A percentile compares a stretch with the other conserved stretches of the same genome.
These are phyloP conservation scores for Euschistus heros DNA, from an alignment of 1,140 invertebrate species.

Conservation along the genomic window DNA sequence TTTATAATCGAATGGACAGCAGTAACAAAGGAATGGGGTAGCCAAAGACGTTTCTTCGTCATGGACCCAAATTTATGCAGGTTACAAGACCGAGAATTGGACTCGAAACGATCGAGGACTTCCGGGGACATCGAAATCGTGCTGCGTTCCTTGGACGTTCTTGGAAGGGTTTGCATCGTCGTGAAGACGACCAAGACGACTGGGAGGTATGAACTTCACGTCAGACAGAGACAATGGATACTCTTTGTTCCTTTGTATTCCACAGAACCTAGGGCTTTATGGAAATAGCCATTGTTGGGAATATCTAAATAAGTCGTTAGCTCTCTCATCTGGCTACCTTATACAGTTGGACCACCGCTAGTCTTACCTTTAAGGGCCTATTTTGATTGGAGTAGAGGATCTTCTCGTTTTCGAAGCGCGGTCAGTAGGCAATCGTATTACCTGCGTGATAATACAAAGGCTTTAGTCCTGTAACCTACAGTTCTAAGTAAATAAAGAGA, in stretches of 20 bases:
- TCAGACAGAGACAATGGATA: slow-evolving; percentile 1
- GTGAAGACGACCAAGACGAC: not conserved
- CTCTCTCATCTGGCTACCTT: too few species aligned
- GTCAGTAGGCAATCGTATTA: too few species aligned
- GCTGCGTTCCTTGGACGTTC: not conserved
- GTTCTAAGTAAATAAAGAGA: too few species aligned
- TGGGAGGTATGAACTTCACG: slow-evolving; percentile 7
- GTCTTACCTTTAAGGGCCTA: too few species aligned
- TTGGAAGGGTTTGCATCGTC: not conserved
- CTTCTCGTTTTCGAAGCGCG: too few species aligned
- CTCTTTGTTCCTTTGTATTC: not conserved
- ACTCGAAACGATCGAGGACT: not conserved
- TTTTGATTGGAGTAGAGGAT: too few species aligned
- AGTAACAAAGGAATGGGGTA: too few species aligned
- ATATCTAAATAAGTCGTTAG: not conserved
- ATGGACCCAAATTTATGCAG: not conserved
- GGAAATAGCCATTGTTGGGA: not conserved
- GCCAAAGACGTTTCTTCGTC: too few species aligned
- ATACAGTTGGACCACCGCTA: too few species aligned
- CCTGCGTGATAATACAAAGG: too few species aligned
- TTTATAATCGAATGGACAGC: too few species aligned
- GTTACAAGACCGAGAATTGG: not conserved
- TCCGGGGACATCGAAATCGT: slow-evolving; percentile 4
- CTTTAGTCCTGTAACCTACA: too few species aligned
- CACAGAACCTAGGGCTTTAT: not conserved